Conservation (phyloP, 2,113 vertebrate species). For the Candoia aspera region DNA sequence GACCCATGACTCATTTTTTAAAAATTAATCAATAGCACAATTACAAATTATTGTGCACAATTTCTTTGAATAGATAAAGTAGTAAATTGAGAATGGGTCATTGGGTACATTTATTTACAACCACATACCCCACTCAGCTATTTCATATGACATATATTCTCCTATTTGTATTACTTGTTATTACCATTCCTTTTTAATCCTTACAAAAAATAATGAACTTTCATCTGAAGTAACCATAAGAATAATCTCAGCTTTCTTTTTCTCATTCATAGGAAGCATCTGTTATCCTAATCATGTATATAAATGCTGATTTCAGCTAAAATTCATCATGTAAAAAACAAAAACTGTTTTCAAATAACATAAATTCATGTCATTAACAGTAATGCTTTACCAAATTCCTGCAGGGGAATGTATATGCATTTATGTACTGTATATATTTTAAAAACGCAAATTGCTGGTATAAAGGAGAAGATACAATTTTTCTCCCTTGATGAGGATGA, state of each 20-base stretch:
- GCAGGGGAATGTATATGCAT: conserved; percentile 2
- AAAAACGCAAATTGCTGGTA: neutral
- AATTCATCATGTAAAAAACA: conserved; percentile 29
- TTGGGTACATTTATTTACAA: neutral
- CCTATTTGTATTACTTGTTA: neutral
- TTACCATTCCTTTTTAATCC: neutral
- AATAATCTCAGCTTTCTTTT: neutral
- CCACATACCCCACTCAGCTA: neutral
- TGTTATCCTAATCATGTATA: neutral
- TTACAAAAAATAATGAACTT: neutral
- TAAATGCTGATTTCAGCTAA: neutral
- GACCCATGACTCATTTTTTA: neutral
- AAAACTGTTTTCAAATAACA: conserved; percentile 10
- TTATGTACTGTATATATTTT: neutral
- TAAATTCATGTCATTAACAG: neutral
- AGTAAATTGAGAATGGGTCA: neutral
- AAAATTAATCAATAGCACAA: neutral
- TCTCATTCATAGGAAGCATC: neutral
- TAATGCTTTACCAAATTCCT: neutral
- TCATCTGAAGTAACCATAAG: neutral
- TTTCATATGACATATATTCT: neutral
- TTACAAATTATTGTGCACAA: neutral
- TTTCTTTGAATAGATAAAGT: neutral
- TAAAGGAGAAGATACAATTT: neutral
- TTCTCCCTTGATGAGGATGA: neutral